Percentiles rank a stretch among this genome's conserved stretches.
Conservation (phyloP, 53 echinoderm and acorn worm species). For the Holothuria scabra region DNA sequence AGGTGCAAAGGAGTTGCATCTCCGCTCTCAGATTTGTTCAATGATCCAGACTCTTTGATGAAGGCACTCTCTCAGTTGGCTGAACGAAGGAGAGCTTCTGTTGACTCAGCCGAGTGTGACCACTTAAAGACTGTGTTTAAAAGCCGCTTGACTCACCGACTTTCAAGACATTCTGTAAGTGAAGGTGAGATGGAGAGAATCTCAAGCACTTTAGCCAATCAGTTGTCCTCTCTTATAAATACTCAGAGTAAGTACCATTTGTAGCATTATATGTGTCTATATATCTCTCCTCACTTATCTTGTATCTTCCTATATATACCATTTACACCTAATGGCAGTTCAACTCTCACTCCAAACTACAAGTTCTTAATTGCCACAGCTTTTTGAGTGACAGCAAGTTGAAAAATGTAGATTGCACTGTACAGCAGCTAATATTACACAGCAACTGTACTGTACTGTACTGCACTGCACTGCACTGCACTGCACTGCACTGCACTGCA, state of each 20-base stretch:
- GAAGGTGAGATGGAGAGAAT: slow-evolving; percentile 38
- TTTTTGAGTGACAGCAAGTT: too few species aligned
- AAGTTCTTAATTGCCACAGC: too few species aligned
- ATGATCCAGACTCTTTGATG: slow-evolving; percentile 39
- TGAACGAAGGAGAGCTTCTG: slow-evolving; percentile 67
- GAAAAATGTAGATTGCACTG: too few species aligned
- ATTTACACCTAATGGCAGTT: too few species aligned
- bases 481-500: too few species aligned
- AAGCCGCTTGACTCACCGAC: slow-evolving; percentile 63
- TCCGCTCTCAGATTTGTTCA: slow-evolving; percentile 8
- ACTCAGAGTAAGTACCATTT: slow-evolving; percentile 15
- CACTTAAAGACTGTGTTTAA: slow-evolving; percentile 73
- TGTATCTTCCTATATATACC: too few species aligned
- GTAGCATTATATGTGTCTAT: too few species aligned
- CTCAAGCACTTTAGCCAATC: slow-evolving; percentile 26
- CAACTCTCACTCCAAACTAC: too few species aligned
- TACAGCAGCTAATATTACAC: too few species aligned
- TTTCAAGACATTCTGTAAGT: slow-evolving; percentile 81
- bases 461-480: too few species aligned
- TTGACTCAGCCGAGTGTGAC: slow-evolving; percentile 78
- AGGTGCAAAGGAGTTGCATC: not conserved
- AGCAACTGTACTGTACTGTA: too few species aligned
- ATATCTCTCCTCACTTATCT: too few species aligned
- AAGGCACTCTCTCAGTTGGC: slow-evolving; percentile 49
- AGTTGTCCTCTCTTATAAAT: slow-evolving; percentile 38